phyloP scores from a whole-genome alignment of 2,888 invertebrate species.

The Clanis bilineata region DNA sequence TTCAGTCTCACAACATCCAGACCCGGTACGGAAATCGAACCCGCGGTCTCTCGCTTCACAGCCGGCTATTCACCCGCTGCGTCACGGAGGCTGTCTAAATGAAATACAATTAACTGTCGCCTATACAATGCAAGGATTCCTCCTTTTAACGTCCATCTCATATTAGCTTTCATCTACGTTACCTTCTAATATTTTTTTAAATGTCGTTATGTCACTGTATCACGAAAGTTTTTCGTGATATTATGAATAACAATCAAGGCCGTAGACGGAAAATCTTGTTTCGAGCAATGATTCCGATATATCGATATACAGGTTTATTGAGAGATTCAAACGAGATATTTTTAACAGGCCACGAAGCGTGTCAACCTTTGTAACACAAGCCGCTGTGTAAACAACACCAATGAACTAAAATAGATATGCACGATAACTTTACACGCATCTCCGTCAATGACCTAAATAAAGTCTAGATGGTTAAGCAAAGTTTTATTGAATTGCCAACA shows the following conservation, averaged over 20 bases:
- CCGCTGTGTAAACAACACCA: constrained; percentile 26
- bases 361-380: constrained; percentile 48
- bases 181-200: background rate
- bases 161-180: too few species aligned
- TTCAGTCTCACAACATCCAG: too few species aligned
- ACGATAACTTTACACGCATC: constrained; percentile 13
- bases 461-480: constrained; percentile 5
- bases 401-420: constrained; percentile 15
- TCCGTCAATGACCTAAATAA: constrained; percentile 17
- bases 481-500: constrained; percentile 16
- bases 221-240: background rate
- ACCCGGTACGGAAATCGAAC: too few species aligned
- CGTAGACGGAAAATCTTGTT: background rate
- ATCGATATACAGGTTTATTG: background rate
- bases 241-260: background rate
- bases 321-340: background rate
- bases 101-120: too few species aligned
- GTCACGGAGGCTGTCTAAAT: too few species aligned
- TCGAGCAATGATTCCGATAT: background rate
- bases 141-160: too few species aligned
- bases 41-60: too few species aligned
- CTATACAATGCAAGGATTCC: too few species aligned
- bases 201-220: background rate
- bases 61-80: too few species aligned
- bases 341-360: constrained; percentile 30